Conservation (phyloP, 1,140 invertebrate genomes). For the Leptinotarsa texana region DNA sequence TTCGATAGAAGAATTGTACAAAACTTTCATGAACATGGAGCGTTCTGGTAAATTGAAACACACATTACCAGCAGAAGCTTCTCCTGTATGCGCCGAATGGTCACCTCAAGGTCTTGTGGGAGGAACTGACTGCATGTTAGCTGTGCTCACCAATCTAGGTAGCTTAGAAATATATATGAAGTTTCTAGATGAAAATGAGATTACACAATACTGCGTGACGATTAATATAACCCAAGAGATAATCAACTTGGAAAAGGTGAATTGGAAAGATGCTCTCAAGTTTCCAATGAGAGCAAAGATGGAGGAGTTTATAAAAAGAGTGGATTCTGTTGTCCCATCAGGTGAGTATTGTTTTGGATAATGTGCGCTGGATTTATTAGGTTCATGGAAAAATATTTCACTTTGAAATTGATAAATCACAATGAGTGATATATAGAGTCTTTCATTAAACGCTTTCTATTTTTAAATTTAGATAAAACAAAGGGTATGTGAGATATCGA, state of each 20-base stretch:
- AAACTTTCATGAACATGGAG: slow-evolving; percentile 29
- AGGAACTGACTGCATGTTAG: slow-evolving; percentile 35
- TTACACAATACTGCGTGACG: slow-evolving; percentile 34
- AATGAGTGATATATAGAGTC: too few relatives aligned
- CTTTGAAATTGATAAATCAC: too few relatives aligned
- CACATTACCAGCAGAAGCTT: slow-evolving; percentile 22
- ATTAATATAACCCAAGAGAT: slow-evolving; percentile 39
- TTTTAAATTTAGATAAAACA: too few relatives aligned
- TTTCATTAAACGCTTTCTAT: too few relatives aligned
- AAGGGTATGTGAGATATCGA: too few relatives aligned
- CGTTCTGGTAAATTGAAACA: slow-evolving; percentile 31
- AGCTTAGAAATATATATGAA: slow-evolving; percentile 40
- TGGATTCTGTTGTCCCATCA: slow-evolving; percentile 31
- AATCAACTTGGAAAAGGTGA: slow-evolving; percentile 26
- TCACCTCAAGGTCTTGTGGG: slow-evolving; percentile 37
- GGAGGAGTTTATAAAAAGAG: slow-evolving; percentile 40
- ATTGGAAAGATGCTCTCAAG: slow-evolving; percentile 33
- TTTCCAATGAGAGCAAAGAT: slow-evolving; percentile 26
- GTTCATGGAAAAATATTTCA: too few relatives aligned
- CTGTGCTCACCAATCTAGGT: slow-evolving; percentile 40
- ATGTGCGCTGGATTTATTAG: too few relatives aligned
- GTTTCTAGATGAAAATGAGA: slow-evolving; percentile 32
- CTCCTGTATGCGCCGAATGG: slow-evolving; percentile 34
- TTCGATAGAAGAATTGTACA: slow-evolving; percentile 36
- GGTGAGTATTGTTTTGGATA: slow-evolving; percentile 24